A percentile compares a stretch with the other conserved stretches of the same genome.
Evolutionary conservation across 2,888 invertebrate species (phyloP).

Genomic region (Salpingus planirostris): DNA sequence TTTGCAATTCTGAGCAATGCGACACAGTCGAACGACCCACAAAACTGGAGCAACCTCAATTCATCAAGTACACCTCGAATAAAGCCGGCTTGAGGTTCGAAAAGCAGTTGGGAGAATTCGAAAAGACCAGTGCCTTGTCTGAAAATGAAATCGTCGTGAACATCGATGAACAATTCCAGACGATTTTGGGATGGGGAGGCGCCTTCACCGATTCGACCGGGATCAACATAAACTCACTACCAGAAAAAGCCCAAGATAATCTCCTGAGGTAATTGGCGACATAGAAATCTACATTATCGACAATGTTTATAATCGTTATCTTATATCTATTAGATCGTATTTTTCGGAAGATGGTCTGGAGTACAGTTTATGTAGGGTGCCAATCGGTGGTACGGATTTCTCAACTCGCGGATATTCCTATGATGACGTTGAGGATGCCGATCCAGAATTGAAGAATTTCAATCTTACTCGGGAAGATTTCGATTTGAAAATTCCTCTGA

Average conservation of each 20-base stretch:
- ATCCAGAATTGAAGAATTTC: slow-evolving; percentile 51
- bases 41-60: slow-evolving; percentile 23
- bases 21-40: slow-evolving; percentile 52
- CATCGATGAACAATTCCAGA: slow-evolving; percentile 45
- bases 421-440: slow-evolving; percentile 50
- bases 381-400: slow-evolving; percentile 81
- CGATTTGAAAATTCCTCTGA: slow-evolving; percentile 24
- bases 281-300: background rate
- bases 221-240: slow-evolving; percentile 61
- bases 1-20: slow-evolving; percentile 63
- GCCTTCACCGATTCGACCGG: slow-evolving; percentile 64
- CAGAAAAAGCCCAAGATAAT: slow-evolving; percentile 43
- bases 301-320: background rate
- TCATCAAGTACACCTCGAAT: slow-evolving; percentile 51
- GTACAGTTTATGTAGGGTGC: slow-evolving; percentile 70
- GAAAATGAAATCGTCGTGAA: slow-evolving; percentile 3
- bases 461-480: slow-evolving; percentile 57
- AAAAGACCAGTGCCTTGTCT: background rate
- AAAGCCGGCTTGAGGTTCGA: slow-evolving; percentile 48
- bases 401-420: slow-evolving; percentile 73
- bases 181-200: slow-evolving; percentile 76
- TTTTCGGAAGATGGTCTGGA: slow-evolving; percentile 11
- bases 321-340: slow-evolving; percentile 63
- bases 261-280: slow-evolving; percentile 28
- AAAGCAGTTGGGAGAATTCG: slow-evolving; percentile 22